A percentile compares a stretch with the other conserved stretches of the same genome.
Evolutionary conservation across 2,888 invertebrate genomes (phyloP).

Genomic region (Dolichopus griseipennis): DNA sequence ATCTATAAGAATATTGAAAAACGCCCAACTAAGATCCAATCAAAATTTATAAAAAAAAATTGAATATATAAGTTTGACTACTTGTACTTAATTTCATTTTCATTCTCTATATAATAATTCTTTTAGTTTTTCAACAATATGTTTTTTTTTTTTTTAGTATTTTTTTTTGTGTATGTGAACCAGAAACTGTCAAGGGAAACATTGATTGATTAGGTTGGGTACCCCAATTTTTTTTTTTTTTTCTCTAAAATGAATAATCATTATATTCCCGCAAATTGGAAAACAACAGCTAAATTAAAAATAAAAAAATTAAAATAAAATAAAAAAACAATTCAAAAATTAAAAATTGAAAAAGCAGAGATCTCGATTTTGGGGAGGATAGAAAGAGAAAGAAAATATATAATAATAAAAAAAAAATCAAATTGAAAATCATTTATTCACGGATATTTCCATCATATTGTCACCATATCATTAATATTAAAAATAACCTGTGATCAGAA

Average conservation of each 20-base stretch:
- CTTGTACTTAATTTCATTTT: too few relatives aligned
- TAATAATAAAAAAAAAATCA: not conserved
- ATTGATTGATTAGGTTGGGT: conserved; percentile 10
- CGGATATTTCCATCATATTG: conserved; percentile 10
- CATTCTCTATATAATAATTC: too few relatives aligned
- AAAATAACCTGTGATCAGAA: conserved; percentile 1
- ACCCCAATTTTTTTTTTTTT: not conserved
- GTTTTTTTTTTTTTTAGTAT: too few relatives aligned
- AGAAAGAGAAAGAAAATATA: too few relatives aligned
- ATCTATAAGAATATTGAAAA: not conserved
- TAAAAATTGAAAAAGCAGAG: not conserved
- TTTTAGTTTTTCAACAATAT: too few relatives aligned
- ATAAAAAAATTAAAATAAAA: not conserved
- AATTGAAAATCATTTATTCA: conserved; percentile 7
- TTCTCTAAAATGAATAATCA: not conserved
- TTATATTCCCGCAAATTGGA: conserved; percentile 3
- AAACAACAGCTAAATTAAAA: not conserved
- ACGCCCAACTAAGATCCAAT: not conserved
- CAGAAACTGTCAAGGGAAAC: conserved; percentile 2
- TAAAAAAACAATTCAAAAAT: not conserved
- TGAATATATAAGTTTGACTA: too few relatives aligned
- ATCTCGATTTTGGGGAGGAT: too few relatives aligned
- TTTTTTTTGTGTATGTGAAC: not conserved
- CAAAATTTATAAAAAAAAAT: too few relatives aligned
- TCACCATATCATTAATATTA: conserved; percentile 7